Conservation (phyloP, 1,140 invertebrate genomes). For the Latrodectus geometricus region DNA sequence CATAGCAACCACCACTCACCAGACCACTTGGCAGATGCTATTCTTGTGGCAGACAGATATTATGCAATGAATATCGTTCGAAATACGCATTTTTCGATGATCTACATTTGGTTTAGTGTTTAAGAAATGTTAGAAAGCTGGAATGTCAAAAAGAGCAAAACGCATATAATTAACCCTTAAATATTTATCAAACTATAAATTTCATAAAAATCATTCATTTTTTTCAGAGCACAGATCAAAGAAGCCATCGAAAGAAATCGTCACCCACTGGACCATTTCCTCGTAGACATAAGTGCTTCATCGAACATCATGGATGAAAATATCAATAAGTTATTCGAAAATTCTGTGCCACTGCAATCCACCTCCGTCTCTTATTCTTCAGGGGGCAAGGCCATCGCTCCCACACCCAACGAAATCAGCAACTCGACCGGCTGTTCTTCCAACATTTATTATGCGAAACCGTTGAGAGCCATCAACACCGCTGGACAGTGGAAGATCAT, state of each 20-base stretch:
- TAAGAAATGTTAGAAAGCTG: no score
- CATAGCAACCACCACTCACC: no score
- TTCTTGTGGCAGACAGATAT: no score
- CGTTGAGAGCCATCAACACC: constrained; percentile 80
- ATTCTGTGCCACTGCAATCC: constrained; percentile 32
- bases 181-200: no score
- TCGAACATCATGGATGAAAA: constrained; percentile 37
- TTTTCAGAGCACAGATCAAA: constrained; percentile 31
- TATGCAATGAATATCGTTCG: no score
- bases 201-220: background rate
- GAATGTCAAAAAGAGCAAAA: no score
- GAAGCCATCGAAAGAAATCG: constrained; percentile 45
- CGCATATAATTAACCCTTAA: no score
- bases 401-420: background rate
- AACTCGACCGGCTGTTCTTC: constrained; percentile 75
- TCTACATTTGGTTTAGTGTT: no score
- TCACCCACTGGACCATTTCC: constrained; percentile 50
- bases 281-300: constrained; percentile 52
- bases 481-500: constrained; percentile 89
- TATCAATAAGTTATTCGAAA: constrained; percentile 26
- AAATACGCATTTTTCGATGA: no score
- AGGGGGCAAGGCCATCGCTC: constrained; percentile 34
- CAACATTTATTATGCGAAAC: constrained; percentile 82
- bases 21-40: no score
- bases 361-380: constrained; percentile 40